Evolutionary conservation across 1,140 invertebrate species (phyloP).

Genomic region (Chironomus striatipennis): DNA sequence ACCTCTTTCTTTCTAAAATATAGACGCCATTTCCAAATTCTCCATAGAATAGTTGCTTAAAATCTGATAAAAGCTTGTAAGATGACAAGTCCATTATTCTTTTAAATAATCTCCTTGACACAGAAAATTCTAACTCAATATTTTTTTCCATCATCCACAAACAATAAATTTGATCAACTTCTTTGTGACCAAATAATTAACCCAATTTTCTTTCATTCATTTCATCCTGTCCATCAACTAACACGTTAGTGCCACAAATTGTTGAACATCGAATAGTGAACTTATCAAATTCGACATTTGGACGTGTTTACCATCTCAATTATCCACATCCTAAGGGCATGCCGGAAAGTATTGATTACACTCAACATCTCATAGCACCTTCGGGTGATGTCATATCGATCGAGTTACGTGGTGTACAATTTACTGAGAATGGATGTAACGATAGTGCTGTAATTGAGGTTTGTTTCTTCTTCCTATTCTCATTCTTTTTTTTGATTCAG

Average conservation of each 20-base stretch:
- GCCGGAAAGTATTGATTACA: constrained; percentile 43
- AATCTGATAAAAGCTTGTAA: too few relatives aligned
- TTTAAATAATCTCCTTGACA: neutral
- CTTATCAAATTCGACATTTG: constrained; percentile 29
- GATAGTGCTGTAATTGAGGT: constrained; percentile 29
- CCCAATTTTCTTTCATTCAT: neutral
- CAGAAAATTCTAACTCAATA: neutral
- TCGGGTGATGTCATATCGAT: constrained; percentile 48
- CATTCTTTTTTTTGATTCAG: too few relatives aligned
- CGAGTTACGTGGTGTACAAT: constrained; percentile 41
- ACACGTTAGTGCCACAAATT: constrained; percentile 28
- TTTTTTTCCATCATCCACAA: neutral
- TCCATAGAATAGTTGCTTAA: too few relatives aligned
- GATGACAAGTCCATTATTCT: too few relatives aligned
- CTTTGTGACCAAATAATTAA: constrained; percentile 14
- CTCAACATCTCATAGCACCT: constrained; percentile 47
- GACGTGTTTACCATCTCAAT: constrained; percentile 46
- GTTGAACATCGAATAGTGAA: constrained; percentile 29
- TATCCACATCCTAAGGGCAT: constrained; percentile 46
- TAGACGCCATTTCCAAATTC: too few relatives aligned
- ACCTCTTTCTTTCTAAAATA: too few relatives aligned
- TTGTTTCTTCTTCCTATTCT: neutral
- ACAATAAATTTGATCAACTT: neutral
- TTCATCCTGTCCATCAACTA: constrained; percentile 25
- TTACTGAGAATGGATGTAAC: constrained; percentile 34